phyloP scores from a whole-genome alignment of 2,113 vertebrate genomes.

The Abramis brama region DNA sequence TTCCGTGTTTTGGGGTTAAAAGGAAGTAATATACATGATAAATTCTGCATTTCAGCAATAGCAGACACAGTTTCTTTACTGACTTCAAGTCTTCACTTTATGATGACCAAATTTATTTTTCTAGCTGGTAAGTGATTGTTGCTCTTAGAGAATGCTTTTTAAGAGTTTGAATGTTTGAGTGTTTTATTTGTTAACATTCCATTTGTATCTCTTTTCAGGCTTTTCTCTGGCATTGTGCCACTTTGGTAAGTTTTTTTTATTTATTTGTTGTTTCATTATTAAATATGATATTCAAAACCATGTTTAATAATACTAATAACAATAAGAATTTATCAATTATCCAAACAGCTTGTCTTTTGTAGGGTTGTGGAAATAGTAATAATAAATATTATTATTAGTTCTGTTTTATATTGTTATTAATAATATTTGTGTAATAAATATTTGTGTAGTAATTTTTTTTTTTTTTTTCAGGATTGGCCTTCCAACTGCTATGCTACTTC shows the following conservation, averaged over 20 bases:
- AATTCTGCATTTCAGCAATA: background rate
- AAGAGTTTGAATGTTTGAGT: background rate
- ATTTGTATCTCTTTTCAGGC: slow-evolving; percentile 56
- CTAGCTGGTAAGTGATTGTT: slow-evolving; percentile 3
- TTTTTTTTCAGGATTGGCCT: slow-evolving; percentile 71
- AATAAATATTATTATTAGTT: background rate
- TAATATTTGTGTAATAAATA: background rate
- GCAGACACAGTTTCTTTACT: background rate
- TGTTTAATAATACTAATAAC: no score
- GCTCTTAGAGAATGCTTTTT: background rate
- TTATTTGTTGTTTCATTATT: background rate
- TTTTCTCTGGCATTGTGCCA: slow-evolving; percentile 64
- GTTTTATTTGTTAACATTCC: background rate
- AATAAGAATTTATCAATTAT: background rate
- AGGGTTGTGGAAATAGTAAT: background rate
- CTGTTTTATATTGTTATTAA: background rate
- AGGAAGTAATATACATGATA: background rate
- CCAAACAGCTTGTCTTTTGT: background rate
- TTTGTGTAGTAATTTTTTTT: background rate
- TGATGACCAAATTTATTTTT: background rate
- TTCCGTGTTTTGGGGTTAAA: background rate
- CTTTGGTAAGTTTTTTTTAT: slow-evolving; percentile 59
- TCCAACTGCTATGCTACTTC: slow-evolving; percentile 83
- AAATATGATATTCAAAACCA: background rate
- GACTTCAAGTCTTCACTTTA: background rate